Conservation (phyloP, 2,797 vertebrate species). For the Tapirus indicus region DNA sequence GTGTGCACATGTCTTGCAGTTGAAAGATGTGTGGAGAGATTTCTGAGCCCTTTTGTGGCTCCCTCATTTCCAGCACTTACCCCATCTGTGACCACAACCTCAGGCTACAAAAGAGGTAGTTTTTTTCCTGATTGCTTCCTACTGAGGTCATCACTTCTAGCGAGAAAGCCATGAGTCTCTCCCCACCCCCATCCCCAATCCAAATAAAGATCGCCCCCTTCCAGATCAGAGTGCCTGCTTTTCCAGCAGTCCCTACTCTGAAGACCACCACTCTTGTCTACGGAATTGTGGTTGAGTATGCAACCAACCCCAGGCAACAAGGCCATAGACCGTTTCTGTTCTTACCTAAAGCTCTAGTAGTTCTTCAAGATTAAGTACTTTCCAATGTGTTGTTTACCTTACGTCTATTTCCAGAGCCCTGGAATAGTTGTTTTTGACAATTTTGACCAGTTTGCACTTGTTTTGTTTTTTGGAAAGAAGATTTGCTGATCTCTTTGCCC, state of each 20-base stretch:
- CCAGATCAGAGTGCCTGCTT: not conserved
- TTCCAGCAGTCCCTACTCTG: not conserved
- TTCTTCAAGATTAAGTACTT: not conserved
- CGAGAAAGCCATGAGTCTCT: not conserved
- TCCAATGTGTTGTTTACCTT: not conserved
- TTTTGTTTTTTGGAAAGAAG: not conserved
- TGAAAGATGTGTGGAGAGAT: not conserved
- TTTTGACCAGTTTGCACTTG: not conserved
- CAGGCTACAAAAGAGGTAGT: not conserved
- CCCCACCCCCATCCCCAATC: rapidly evolving
- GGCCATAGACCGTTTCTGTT: not conserved
- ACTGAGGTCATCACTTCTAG: not conserved
- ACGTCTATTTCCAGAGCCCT: not conserved
- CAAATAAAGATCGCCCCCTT: not conserved
- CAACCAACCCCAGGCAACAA: not conserved
- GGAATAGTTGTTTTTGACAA: not conserved
- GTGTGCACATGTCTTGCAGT: not conserved
- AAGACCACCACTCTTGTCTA: not conserved
- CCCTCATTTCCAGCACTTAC: not conserved
- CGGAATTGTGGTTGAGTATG: not conserved
- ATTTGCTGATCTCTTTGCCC: not conserved
- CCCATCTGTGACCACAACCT: not conserved
- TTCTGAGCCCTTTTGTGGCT: not conserved
- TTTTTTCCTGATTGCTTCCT: not conserved
- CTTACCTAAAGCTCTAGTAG: not conserved